Evolutionary conservation across 2,888 invertebrate species (phyloP).

Genomic region (Melanostoma mellinum): DNA sequence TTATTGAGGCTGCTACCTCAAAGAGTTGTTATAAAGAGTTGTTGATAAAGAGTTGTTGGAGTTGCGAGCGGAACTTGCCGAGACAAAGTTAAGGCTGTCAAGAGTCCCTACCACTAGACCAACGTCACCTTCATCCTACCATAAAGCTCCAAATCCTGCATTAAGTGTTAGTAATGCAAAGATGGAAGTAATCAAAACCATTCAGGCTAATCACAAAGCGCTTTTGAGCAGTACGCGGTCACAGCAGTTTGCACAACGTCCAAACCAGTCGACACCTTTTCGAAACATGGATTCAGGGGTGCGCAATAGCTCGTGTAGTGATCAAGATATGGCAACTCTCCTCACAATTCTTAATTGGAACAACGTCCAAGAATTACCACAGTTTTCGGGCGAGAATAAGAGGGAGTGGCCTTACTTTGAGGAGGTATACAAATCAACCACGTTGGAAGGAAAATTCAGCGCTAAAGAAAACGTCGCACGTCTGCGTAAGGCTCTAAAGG

Average conservation of each 20-base stretch:
- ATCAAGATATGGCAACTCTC: slow-evolving; percentile 6
- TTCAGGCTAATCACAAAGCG: slow-evolving; percentile 12
- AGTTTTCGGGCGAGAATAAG: background rate
- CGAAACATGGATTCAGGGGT: slow-evolving; percentile 2
- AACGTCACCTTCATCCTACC: no score
- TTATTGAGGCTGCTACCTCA: no score
- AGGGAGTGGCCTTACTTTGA: slow-evolving; percentile 18
- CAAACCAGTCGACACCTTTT: slow-evolving; percentile 13
- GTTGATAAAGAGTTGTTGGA: no score
- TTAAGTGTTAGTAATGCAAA: background rate
- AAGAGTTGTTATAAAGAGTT: no score
- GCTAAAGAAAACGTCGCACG: slow-evolving; percentile 5
- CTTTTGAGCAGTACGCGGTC: background rate
- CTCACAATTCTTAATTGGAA: slow-evolving; percentile 18
- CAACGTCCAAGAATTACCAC: slow-evolving; percentile 4
- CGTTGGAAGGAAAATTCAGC: slow-evolving; percentile 10
- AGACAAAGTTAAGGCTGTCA: no score
- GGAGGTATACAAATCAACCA: slow-evolving; percentile 8
- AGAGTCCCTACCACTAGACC: no score
- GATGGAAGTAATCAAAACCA: slow-evolving; percentile 3
- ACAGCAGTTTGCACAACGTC: background rate
- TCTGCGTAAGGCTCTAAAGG: background rate
- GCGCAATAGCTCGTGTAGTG: background rate
- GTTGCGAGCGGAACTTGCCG: no score
- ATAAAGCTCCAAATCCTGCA: no score